Evolutionary conservation across 64 coral and sea anemone species (phyloP), one percentile per base, ranked within the genome.

Genomic region (Porites australiensis): DNA sequence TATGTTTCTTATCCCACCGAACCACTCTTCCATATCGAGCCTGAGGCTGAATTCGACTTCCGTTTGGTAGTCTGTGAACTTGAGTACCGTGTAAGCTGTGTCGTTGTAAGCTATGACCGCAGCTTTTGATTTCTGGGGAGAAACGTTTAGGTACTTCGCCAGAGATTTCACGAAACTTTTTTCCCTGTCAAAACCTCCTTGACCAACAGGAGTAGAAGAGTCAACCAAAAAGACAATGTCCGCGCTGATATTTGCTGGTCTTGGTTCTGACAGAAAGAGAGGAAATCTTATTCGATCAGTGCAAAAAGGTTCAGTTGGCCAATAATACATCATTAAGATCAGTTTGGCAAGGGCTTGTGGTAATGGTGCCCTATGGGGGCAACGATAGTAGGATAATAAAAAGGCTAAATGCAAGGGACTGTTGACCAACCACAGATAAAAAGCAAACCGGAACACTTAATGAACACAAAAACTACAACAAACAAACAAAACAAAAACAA

Each of bases 211-310:
- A 86, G 61, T 79, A 2, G 94, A 95, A 21, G 89, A 74, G 77
- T 95, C 94, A 8, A 91, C 10, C 75, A 95, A 80, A 37, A 95
- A 91, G 48, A 91, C 63, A 21, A 95, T 59, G 53, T 95, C 94
- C 13, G 89, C 86, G 10, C 61, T 79, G 10, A 86, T 52, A n/a
- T 75, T 70, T 52, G 68, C 50, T 21, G 74, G 82, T 27, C 70
- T 64, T 0, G 79, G 75, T 77, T 90, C 50, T 27, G 59, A 82
- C 73, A 37, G 47, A 77, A 62, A 82, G 72, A 58, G 5, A 51
- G 50, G 15, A 57, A 65, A 78, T 21, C 2, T 7, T 15, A 49
- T 76, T 50, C 44, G 13, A 50, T 68, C 19, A 12, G 14, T 18
- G 15, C 49, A 23, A 18, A 8, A 19, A 52, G 63, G 51, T 37